phyloP scores from a whole-genome alignment of 2,113 vertebrate genomes.

The Danio rerio region DNA sequence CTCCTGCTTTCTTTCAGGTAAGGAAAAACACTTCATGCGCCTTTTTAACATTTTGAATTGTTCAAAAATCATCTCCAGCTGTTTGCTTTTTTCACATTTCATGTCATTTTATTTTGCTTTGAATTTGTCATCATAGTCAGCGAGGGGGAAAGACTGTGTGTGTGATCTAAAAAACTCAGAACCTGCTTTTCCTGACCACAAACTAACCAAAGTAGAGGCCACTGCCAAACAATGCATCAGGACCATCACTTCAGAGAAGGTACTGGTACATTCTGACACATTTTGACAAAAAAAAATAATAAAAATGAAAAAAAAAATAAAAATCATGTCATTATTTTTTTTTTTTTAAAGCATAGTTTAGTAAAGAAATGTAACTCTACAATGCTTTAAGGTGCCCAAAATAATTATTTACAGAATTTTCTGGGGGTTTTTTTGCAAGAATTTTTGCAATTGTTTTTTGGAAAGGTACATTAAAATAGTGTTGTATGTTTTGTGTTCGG shows the following conservation, averaged over 20 bases:
- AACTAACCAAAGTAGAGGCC: conserved; percentile 55
- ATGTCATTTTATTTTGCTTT: neutral
- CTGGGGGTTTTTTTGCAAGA: too few relatives aligned
- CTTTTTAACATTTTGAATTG: neutral
- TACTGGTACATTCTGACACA: neutral
- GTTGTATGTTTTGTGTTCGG: too few relatives aligned
- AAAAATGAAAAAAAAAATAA: too few relatives aligned
- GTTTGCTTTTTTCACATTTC: too few relatives aligned
- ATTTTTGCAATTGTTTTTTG: too few relatives aligned
- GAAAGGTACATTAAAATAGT: too few relatives aligned
- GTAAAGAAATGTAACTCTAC: too few relatives aligned
- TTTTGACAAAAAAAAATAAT: too few relatives aligned
- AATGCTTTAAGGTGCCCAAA: too few relatives aligned
- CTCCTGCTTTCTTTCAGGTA: conserved; percentile 69
- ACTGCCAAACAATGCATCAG: conserved; percentile 60
- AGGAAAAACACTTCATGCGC: neutral
- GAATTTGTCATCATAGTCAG: conserved; percentile 12
- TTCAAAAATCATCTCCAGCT: neutral
- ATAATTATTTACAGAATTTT: too few relatives aligned
- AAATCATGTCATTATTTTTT: neutral
- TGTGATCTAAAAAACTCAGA: conserved; percentile 68
- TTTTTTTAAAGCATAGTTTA: neutral
- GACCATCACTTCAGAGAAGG: conserved; percentile 63
- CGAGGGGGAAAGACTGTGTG: conserved; percentile 60
- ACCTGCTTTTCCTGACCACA: conserved; percentile 64